Percentiles rank a stretch among this genome's conserved stretches.
phyloP scores from a whole-genome alignment of 2,888 invertebrate species.

The Vesta saturnalis region DNA sequence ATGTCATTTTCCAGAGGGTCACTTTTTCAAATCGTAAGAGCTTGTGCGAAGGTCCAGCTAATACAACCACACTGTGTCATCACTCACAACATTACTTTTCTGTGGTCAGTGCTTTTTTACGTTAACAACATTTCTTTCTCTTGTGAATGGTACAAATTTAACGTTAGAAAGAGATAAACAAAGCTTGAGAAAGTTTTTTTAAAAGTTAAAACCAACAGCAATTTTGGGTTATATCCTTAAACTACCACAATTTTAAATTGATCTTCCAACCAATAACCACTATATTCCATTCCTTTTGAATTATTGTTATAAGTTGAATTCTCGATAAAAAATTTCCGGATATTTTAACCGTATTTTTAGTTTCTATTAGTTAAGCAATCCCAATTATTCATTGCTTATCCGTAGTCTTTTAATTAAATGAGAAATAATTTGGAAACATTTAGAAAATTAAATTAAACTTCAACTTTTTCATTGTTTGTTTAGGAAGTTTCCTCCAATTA shows the following conservation, averaged over 20 bases:
- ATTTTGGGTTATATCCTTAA: slow-evolving; percentile 25
- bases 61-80: slow-evolving; percentile 42
- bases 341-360: too few relatives aligned
- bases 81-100: slow-evolving; percentile 37
- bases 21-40: slow-evolving; percentile 46
- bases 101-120: slow-evolving; percentile 21
- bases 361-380: too few relatives aligned
- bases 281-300: slow-evolving; percentile 5
- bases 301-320: too few relatives aligned
- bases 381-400: too few relatives aligned
- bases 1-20: slow-evolving; percentile 41
- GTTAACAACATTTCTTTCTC: slow-evolving; percentile 9
- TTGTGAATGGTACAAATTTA: neutral
- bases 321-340: too few relatives aligned
- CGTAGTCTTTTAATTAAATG: neutral
- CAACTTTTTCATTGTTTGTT: neutral
- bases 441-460: neutral
- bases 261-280: slow-evolving; percentile 6
- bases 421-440: neutral
- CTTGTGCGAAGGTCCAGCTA: slow-evolving; percentile 41
- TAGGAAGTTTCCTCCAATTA: neutral
- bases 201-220: slow-evolving; percentile 21
- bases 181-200: neutral
- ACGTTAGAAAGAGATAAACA: neutral
- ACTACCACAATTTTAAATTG: slow-evolving; percentile 26